Percentiles rank a stretch among this genome's conserved stretches.
Conservation (phyloP, 1,140 invertebrate species). For the Cydia amplana region DNA sequence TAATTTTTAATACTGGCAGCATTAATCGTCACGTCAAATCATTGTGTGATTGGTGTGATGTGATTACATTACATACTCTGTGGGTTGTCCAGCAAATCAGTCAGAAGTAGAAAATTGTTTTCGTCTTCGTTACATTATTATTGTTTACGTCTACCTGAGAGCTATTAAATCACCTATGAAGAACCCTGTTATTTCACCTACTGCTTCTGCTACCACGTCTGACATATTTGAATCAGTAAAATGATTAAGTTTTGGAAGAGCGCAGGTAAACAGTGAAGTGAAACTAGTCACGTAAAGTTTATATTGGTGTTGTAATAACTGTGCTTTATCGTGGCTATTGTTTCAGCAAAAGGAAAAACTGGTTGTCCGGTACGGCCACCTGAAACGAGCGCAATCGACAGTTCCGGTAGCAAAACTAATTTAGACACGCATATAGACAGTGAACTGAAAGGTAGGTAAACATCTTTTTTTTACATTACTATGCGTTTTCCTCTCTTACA, state of each 20-base stretch:
- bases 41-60: background rate
- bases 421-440: slow-evolving; percentile 52
- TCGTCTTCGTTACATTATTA: slow-evolving; percentile 43
- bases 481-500: background rate
- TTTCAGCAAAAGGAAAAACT: slow-evolving; percentile 72
- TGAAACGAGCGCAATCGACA: slow-evolving; percentile 47
- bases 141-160: slow-evolving; percentile 54
- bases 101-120: slow-evolving; percentile 33
- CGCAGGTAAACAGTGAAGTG: slow-evolving; percentile 56
- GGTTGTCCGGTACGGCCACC: slow-evolving; percentile 71
- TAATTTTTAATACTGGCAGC: background rate
- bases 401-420: slow-evolving; percentile 41
- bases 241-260: slow-evolving; percentile 78
- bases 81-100: slow-evolving; percentile 17
- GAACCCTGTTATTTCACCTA: slow-evolving; percentile 43
- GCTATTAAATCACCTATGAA: slow-evolving; percentile 47
- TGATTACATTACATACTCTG: background rate
- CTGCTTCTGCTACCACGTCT: slow-evolving; percentile 13
- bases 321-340: slow-evolving; percentile 33
- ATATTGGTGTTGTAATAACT: slow-evolving; percentile 19
- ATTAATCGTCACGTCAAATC: background rate
- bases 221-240: slow-evolving; percentile 40
- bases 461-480: slow-evolving; percentile 9
- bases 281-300: slow-evolving; percentile 32
- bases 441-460: slow-evolving; percentile 52